These are phyloP conservation scores for Capra hircus DNA, from an alignment of 2,113 vertebrate species.

Conservation along the genomic window DNA sequence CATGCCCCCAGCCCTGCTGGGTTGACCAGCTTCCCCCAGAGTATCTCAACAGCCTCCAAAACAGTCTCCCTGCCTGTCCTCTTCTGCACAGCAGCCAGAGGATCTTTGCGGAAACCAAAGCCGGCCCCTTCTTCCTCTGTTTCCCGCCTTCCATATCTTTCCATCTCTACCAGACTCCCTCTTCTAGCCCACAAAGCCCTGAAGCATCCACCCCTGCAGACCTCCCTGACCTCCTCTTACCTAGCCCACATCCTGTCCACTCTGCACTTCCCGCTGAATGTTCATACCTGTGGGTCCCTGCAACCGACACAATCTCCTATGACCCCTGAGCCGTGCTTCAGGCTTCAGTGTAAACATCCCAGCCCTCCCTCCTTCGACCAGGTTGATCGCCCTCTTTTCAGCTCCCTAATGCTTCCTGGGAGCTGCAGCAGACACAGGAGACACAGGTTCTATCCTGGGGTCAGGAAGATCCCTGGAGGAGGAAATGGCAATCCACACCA, in stretches of 20 bases:
- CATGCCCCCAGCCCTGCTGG: no score
- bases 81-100: not conserved
- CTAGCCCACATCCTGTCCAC: not conserved
- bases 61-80: not conserved
- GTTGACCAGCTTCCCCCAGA: not conserved
- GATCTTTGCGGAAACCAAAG: not conserved
- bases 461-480: not conserved
- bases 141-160: not conserved
- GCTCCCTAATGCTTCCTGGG: not conserved
- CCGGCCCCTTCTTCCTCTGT: not conserved
- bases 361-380: not conserved
- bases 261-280: not conserved
- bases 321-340: not conserved
- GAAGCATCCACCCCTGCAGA: not conserved
- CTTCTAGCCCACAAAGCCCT: not conserved
- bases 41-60: not conserved
- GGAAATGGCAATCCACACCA: not conserved
- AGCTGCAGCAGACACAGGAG: not conserved
- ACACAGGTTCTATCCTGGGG: not conserved
- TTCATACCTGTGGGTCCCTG: not conserved
- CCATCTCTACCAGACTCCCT: not conserved
- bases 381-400: not conserved
- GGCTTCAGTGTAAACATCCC: not conserved
- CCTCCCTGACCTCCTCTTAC: not conserved
- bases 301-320: no score